A percentile compares a stretch with the other conserved stretches of the same genome.
These are phyloP conservation scores for Lonchura striata DNA, from an alignment of 2,113 vertebrate genomes.

Conservation along the genomic window DNA sequence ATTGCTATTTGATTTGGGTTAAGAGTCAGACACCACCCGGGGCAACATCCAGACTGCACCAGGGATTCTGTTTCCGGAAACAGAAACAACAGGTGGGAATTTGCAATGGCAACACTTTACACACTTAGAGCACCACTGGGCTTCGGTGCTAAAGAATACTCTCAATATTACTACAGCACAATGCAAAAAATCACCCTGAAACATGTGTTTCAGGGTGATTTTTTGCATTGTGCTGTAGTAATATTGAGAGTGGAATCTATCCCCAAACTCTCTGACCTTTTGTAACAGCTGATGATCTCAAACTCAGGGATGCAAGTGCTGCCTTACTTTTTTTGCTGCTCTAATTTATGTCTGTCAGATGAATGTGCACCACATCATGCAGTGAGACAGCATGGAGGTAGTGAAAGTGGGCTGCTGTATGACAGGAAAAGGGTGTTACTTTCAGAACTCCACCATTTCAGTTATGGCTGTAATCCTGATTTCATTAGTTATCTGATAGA, in stretches of 20 bases:
- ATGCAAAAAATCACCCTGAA: no score
- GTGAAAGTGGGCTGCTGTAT: background rate
- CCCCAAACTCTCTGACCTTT: accelerated
- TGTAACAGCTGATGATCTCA: background rate
- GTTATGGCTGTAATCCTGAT: background rate
- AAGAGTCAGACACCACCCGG: conserved; percentile 61
- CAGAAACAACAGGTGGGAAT: conserved; percentile 28
- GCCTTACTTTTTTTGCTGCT: background rate
- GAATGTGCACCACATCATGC: background rate
- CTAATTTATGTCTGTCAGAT: background rate
- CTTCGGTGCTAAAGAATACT: background rate
- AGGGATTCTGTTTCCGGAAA: conserved; percentile 1
- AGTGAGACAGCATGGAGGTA: background rate
- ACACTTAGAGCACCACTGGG: background rate
- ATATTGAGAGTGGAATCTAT: background rate
- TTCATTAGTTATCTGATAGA: background rate
- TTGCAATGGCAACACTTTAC: background rate
- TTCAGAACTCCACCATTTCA: background rate
- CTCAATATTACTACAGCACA: no score
- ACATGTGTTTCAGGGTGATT: background rate
- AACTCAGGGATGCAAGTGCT: background rate
- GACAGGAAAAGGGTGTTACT: background rate
- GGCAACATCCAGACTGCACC: background rate
- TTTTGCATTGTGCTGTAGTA: background rate
- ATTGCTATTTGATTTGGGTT: conserved; percentile 47